Conservation (phyloP, 2,888 invertebrate species). For the Ormyrus thymus region DNA sequence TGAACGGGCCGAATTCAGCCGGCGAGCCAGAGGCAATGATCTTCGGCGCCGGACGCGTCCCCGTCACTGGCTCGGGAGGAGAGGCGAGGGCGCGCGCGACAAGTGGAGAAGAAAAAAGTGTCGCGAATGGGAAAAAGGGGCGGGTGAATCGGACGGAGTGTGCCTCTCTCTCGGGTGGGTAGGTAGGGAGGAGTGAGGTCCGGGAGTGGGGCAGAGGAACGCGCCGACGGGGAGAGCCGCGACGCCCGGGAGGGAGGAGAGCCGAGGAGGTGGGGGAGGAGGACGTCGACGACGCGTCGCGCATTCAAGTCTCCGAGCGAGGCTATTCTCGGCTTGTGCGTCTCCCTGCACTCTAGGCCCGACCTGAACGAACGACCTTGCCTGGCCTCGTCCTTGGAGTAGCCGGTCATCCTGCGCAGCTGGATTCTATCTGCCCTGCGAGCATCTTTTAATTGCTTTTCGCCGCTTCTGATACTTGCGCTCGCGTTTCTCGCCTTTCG, state of each 20-base stretch:
- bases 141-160: slow-evolving; percentile 48
- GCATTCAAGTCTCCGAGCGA: slow-evolving; percentile 72
- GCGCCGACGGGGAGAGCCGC: slow-evolving; percentile 35
- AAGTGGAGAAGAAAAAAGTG: slow-evolving; percentile 56
- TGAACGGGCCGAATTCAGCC: neutral
- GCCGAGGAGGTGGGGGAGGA: slow-evolving; percentile 47
- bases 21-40: neutral
- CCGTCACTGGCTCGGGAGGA: slow-evolving; percentile 20
- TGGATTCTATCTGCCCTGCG: too few species aligned
- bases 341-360: too few species aligned
- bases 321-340: neutral
- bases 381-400: too few species aligned
- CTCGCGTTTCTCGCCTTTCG: too few species aligned
- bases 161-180: neutral
- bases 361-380: too few species aligned
- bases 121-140: slow-evolving; percentile 60
- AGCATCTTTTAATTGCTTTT: too few species aligned
- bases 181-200: slow-evolving; percentile 59
- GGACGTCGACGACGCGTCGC: slow-evolving; percentile 61
- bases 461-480: too few species aligned
- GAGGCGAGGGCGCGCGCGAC: slow-evolving; percentile 41
- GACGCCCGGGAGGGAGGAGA: slow-evolving; percentile 7
- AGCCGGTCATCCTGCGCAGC: too few species aligned
- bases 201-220: slow-evolving; percentile 32
- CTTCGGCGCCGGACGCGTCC: neutral